Conservation (phyloP, 2,888 invertebrate species). For the Ethmia dodecea region DNA sequence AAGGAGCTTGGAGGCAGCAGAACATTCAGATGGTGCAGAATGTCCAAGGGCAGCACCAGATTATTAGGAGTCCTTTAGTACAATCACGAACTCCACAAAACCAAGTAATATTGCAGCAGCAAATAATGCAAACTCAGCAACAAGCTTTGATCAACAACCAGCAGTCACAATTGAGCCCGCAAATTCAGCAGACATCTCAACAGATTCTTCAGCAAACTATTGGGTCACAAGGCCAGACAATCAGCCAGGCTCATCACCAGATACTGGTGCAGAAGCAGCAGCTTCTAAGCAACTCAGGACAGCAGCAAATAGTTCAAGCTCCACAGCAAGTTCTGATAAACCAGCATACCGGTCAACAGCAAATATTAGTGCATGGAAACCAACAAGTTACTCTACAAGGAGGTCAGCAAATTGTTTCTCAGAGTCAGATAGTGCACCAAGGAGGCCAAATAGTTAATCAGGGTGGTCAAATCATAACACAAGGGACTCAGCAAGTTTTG, state of each 20-base stretch:
- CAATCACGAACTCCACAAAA: conserved; percentile 68
- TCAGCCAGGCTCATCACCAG: conserved; percentile 70
- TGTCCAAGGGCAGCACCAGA: conserved; percentile 73
- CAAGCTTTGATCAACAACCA: conserved; percentile 65
- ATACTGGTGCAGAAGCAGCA: conserved; percentile 77
- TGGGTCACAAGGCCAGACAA: conserved; percentile 69
- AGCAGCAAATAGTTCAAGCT: conserved; percentile 69
- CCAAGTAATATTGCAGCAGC: conserved; percentile 76
- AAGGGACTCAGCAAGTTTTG: conserved; percentile 61
- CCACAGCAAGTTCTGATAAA: conserved; percentile 74
- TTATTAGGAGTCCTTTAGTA: conserved; percentile 64
- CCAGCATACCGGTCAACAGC: conserved; percentile 68
- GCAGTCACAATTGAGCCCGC: conserved; percentile 70
- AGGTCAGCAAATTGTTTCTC: conserved; percentile 66
- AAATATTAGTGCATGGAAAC: conserved; percentile 69
- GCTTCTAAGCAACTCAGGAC: conserved; percentile 72
- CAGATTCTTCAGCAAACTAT: conserved; percentile 80
- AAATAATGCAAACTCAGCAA: conserved; percentile 75
- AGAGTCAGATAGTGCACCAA: conserved; percentile 68
- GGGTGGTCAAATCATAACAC: conserved; percentile 61
- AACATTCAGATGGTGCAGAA: conserved; percentile 73
- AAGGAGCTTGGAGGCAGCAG: conserved; percentile 68
- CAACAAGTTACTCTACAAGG: conserved; percentile 70
- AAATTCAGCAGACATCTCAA: conserved; percentile 75
- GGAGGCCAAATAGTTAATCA: conserved; percentile 67